These are phyloP conservation scores for Drosophila neocordata DNA, from an alignment of 1,140 invertebrate genomes.

Conservation along the genomic window DNA sequence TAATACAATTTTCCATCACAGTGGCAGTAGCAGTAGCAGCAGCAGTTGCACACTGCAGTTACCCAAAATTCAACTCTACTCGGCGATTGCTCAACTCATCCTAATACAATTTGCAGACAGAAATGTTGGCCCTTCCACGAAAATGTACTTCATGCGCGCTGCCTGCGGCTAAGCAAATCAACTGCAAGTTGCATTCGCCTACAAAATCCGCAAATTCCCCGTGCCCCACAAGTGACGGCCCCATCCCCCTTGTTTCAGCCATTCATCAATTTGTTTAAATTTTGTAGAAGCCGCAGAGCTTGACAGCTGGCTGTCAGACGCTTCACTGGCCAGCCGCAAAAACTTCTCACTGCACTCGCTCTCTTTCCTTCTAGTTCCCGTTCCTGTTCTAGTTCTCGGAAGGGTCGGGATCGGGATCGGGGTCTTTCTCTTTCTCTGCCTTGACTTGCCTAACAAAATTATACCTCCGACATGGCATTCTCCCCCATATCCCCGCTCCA, in stretches of 20 bases:
- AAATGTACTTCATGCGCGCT: conserved; percentile 22
- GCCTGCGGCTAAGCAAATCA: conserved; percentile 46
- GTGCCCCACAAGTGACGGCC: background rate
- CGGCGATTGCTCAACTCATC: conserved; percentile 10
- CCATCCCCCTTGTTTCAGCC: background rate
- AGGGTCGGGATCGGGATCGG: too few species aligned
- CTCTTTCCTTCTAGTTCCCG: background rate
- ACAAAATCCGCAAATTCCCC: background rate
- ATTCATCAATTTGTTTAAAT: conserved; percentile 69
- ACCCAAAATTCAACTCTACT: background rate
- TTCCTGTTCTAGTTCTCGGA: background rate
- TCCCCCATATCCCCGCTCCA: too few species aligned
- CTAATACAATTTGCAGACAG: conserved; percentile 56
- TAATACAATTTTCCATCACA: conserved; percentile 21
- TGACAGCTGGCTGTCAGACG: conserved; percentile 57
- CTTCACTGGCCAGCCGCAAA: conserved; percentile 46
- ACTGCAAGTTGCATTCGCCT: conserved; percentile 28
- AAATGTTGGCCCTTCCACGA: conserved; percentile 33
- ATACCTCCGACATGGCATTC: conserved; percentile 18
- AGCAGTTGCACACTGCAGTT: background rate
- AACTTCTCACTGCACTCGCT: conserved; percentile 33
- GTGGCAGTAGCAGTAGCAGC: background rate
- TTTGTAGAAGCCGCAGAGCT: conserved; percentile 52
- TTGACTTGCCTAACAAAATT: conserved; percentile 56
- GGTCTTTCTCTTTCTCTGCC: background rate